Evolutionary conservation across 2,888 invertebrate species (phyloP), one percentile per base, ranked within the genome.

Genomic region (Ernsta delagoae): DNA sequence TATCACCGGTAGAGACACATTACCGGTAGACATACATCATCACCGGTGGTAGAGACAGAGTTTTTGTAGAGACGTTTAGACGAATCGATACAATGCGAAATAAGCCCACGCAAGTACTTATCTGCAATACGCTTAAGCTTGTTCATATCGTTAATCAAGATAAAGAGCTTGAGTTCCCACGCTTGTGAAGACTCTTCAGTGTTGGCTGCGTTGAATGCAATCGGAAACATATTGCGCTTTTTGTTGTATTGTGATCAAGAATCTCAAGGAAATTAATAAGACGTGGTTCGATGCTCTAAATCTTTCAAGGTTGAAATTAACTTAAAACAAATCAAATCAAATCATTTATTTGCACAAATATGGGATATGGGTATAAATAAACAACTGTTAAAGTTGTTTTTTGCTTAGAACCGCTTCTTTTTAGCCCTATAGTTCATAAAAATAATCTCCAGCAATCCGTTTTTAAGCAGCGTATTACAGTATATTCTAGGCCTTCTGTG

Each of bases 71-170:
- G 48, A n/a, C n/a, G n/a, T 48, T 12, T 6, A 48, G 12, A 6
- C 1, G 12, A 12, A 12, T 6, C 12, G 48, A 6, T 12, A 48
- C 12, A 12, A 48, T 12, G 6, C 6, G 48, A 48, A 12, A 12
- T 12, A 48, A 48, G 6, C 48, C 48, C 12, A 48, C 48, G 12
- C 48, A 6, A 4, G 6, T 48, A n/a, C 12, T 48, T 16, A 16
- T 50, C 50, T 6, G 16, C 16, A 50, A 50, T 3, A 50, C 1
- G 16, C 50, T 50, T 16, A 50, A 50, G 50, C 16, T 24, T 50
- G 50, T 50, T 50, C 8, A 50, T 50, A 50, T 50, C 50, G 50
- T 50, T 16, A 50, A 50, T 50, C 50, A 50, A 50, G 50, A 50
- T 50, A 50, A 50, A 50, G 50, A 24, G 16, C 12, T 50, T 50